These are phyloP conservation scores for Metellina segmentata DNA, from an alignment of 2,888 invertebrate genomes.

Conservation along the genomic window DNA sequence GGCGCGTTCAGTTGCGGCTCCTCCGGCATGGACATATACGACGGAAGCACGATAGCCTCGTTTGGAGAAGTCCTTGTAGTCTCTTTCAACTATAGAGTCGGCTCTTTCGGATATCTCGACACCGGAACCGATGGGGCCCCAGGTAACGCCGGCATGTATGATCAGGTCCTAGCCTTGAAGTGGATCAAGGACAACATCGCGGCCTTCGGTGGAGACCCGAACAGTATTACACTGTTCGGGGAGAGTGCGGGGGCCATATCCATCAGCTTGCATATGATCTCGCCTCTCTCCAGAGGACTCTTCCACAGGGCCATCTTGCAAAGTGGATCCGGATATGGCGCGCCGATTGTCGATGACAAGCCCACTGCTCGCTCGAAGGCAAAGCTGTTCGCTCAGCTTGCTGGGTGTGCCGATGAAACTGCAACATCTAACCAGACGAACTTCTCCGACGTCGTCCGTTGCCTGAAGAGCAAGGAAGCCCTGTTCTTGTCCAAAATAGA, in stretches of 20 bases:
- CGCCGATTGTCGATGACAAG: not conserved
- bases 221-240: slow-evolving; percentile 79
- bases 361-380: slow-evolving; percentile 8
- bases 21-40: slow-evolving; percentile 81
- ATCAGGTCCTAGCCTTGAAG: slow-evolving; percentile 79
- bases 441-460: slow-evolving; percentile 55
- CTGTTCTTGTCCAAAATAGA: slow-evolving; percentile 71
- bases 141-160: slow-evolving; percentile 80
- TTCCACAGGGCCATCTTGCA: slow-evolving; percentile 79
- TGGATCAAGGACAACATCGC: slow-evolving; percentile 79
- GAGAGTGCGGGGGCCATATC: slow-evolving; percentile 79
- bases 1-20: slow-evolving; percentile 79
- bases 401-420: slow-evolving; percentile 41
- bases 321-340: slow-evolving; percentile 78
- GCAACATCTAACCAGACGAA: not conserved
- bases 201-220: slow-evolving; percentile 79
- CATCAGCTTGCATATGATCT: slow-evolving; percentile 76
- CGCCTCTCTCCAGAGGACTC: slow-evolving; percentile 75
- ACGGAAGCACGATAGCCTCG: slow-evolving; percentile 83
- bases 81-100: slow-evolving; percentile 83
- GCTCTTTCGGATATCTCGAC: slow-evolving; percentile 81
- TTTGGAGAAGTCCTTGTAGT: slow-evolving; percentile 83
- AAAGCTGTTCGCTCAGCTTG: slow-evolving; percentile 18
- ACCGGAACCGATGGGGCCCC: slow-evolving; percentile 78
- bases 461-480: slow-evolving; percentile 75